Percentiles rank a stretch among this genome's conserved stretches.
These are phyloP conservation scores for Genyomyrus donnyi DNA, from an alignment of 2,113 vertebrate species.

Conservation along the genomic window DNA sequence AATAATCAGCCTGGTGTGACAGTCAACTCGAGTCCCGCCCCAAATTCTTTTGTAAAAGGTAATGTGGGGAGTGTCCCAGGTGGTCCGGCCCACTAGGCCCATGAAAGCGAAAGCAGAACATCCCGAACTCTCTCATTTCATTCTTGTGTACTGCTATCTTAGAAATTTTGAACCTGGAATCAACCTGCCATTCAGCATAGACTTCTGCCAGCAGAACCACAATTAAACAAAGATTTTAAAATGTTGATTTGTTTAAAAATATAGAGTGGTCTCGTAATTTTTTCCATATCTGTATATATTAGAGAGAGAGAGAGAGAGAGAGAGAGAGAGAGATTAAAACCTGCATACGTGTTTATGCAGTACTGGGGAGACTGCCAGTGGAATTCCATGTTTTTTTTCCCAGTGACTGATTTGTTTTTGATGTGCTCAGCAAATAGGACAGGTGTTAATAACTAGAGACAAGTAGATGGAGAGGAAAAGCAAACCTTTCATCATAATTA, in stretches of 20 bases:
- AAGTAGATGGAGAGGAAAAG: constrained; percentile 32
- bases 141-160: not conserved
- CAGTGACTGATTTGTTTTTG: constrained; percentile 40
- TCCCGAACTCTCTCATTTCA: not conserved
- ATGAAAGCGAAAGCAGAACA: too few relatives aligned
- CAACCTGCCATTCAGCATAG: too few relatives aligned
- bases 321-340: not conserved
- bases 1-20: not conserved
- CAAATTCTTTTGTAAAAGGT: not conserved
- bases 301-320: not conserved
- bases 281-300: too few relatives aligned
- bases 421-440: constrained; percentile 45
- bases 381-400: constrained; percentile 22
- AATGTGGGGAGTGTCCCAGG: not conserved
- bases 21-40: not conserved
- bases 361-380: constrained; percentile 21
- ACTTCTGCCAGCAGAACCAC: too few relatives aligned
- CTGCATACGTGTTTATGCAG: constrained; percentile 30
- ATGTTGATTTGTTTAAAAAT: too few relatives aligned
- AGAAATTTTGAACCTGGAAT: too few relatives aligned
- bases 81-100: not conserved
- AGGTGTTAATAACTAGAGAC: constrained; percentile 48
- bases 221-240: too few relatives aligned
- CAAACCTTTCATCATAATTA: constrained; percentile 43
- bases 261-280: too few relatives aligned